Evolutionary conservation across 2,113 vertebrate genomes (phyloP).

Genomic region (Theropithecus gelada): DNA sequence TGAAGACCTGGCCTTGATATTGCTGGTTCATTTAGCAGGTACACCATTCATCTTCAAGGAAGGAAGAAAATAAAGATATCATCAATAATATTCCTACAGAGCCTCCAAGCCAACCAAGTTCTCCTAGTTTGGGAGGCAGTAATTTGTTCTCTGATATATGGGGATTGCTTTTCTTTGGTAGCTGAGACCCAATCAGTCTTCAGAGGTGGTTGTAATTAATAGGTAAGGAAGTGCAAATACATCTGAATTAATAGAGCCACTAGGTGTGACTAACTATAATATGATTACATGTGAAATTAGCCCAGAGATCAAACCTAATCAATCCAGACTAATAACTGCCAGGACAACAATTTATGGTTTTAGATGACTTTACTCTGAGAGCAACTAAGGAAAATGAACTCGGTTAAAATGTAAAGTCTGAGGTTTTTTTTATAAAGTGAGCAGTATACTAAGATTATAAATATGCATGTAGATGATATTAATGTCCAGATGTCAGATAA

Average conservation of each 20-base stretch:
- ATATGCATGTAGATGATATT: slow-evolving; percentile 2
- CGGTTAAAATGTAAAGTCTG: slow-evolving; percentile 43
- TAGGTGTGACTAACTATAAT: slow-evolving; percentile 78
- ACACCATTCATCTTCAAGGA: neutral
- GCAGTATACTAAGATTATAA: neutral
- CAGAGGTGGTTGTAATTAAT: slow-evolving; percentile 77
- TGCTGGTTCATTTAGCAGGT: slow-evolving; percentile 27
- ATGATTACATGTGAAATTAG: slow-evolving; percentile 82
- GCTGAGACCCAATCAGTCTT: slow-evolving; percentile 55
- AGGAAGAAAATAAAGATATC: slow-evolving; percentile 36
- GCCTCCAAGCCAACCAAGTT: slow-evolving; percentile 28
- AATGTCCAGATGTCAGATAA: slow-evolving; percentile 29
- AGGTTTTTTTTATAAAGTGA: slow-evolving; percentile 19
- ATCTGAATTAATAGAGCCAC: slow-evolving; percentile 77
- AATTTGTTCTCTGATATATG: slow-evolving; percentile 64
- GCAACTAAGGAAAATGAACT: slow-evolving; percentile 70
- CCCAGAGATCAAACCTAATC: slow-evolving; percentile 82
- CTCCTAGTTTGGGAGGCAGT: slow-evolving; percentile 17
- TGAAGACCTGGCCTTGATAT: neutral
- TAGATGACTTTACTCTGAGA: slow-evolving; percentile 71
- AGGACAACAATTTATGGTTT: slow-evolving; percentile 78
- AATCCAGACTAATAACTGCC: slow-evolving; percentile 80
- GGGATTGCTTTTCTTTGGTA: slow-evolving; percentile 58
- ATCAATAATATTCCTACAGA: slow-evolving; percentile 43
- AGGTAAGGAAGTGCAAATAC: slow-evolving; percentile 78